Evolutionary conservation across 2,113 vertebrate species (phyloP), one percentile per base, ranked within the genome.

Genomic region (Chaetops frenatus): DNA sequence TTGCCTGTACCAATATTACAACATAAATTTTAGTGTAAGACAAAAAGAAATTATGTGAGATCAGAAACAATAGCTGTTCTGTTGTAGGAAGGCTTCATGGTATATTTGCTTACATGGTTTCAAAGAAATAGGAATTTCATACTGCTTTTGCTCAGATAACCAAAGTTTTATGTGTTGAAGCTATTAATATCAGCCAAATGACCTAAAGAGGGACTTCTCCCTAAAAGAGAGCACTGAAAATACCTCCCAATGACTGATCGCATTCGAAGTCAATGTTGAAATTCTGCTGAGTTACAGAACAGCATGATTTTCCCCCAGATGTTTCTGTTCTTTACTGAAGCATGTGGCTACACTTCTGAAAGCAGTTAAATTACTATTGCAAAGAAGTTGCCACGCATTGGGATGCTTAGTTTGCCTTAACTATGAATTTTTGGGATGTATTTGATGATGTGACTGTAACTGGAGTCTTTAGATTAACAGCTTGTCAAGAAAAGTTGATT

Each of bases 211-310:
- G 6, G 36, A 83, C 35, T 80, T 65, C 45, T 71, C 6, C 24
- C 35, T 72, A 15, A 70, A 76, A 66, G 19, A 38, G 21, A 71
- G 21, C 21, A n/a, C 81, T 78, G 25, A 21, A 81, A 86, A 81
- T 22, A 44, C 51, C n/a, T 50, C 44, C 23, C 48, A 79, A 42
- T 76, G 33, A 28, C 45, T 76, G 60, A 81, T 48, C 31, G 27
- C 29, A 17, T 89, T 76, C 91, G 53, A 72, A 89, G 61, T 50
- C 35, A 45, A 19, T 50, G 53, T 35, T 65, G 78, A 86, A 89
- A 94, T 86, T 95, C 45, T 87, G 67, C 84, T 84, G 65, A 94
- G 33, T 81, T 93, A 72, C 62, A 85, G 51, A 91, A 69, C 50
- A 77, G n/a, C 28, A 7, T 24, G n/a, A 69, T 92, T 89, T 89